Evolutionary conservation across 2,888 invertebrate species (phyloP).

Genomic region (Synergus itoensis): DNA sequence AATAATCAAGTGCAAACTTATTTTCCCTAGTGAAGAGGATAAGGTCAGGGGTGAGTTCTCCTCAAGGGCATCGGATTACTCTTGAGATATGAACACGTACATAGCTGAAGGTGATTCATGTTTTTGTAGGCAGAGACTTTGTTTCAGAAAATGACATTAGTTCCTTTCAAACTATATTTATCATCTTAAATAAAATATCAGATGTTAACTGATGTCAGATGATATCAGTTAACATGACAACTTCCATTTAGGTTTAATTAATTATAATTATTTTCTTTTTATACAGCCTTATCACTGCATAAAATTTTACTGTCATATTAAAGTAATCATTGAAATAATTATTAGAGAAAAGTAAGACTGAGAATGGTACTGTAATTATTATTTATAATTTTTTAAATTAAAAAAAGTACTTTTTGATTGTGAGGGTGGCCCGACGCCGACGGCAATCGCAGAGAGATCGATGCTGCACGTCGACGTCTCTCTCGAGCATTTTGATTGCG

Average conservation of each 20-base stretch:
- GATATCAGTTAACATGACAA: background rate
- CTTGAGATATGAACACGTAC: conserved; percentile 24
- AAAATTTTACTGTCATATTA: too few species aligned
- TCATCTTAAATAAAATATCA: background rate
- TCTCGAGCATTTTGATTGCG: conserved; percentile 10
- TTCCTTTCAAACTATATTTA: background rate
- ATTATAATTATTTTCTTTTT: background rate
- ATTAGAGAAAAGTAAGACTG: too few species aligned
- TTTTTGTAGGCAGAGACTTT: conserved; percentile 2
- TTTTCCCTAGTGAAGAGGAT: conserved; percentile 38
- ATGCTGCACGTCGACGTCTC: conserved; percentile 20
- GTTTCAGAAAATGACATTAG: background rate
- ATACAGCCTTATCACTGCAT: background rate
- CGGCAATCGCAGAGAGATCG: conserved; percentile 14
- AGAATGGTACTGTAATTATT: background rate
- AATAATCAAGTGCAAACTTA: conserved; percentile 30
- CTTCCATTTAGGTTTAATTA: background rate
- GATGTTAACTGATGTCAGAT: too few species aligned
- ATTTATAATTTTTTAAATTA: background rate
- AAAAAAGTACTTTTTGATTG: background rate
- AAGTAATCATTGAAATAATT: too few species aligned
- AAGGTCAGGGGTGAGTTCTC: conserved; percentile 40
- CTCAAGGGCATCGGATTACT: conserved; percentile 37
- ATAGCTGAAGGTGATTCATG: conserved; percentile 18
- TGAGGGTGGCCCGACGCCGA: background rate